Conservation (phyloP, 2,797 vertebrate species). For the Hippopotamyrus pictus region DNA sequence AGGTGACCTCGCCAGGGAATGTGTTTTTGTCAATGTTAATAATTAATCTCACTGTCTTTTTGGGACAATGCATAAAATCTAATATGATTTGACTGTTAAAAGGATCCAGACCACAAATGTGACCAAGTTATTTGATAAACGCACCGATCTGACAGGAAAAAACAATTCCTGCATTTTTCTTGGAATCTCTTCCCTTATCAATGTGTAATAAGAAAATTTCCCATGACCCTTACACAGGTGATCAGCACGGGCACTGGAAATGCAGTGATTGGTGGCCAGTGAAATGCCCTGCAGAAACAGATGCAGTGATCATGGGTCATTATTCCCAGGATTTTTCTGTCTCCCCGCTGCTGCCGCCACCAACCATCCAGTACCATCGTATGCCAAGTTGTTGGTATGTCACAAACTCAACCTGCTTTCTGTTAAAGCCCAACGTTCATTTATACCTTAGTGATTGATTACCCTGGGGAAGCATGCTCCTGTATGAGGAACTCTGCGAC, state of each 20-base stretch:
- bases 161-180: background rate
- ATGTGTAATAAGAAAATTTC: background rate
- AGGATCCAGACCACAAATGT: background rate
- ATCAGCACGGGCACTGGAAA: background rate
- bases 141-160: background rate
- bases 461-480: background rate
- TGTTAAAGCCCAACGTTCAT: background rate
- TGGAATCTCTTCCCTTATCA: background rate
- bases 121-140: background rate
- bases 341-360: background rate
- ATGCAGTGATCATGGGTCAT: background rate
- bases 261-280: background rate
- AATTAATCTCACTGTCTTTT: constrained; percentile 1
- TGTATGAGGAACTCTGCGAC: background rate
- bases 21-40: background rate
- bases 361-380: background rate
- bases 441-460: background rate
- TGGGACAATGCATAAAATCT: background rate
- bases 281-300: background rate
- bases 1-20: background rate
- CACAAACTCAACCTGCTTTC: background rate
- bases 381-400: background rate
- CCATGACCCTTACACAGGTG: background rate
- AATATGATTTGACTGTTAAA: background rate
- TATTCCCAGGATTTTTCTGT: background rate